Percentiles rank a stretch among this genome's conserved stretches.
These are phyloP conservation scores for Ariolimax columbianus DNA, from an alignment of 2,888 invertebrate genomes.

Conservation along the genomic window DNA sequence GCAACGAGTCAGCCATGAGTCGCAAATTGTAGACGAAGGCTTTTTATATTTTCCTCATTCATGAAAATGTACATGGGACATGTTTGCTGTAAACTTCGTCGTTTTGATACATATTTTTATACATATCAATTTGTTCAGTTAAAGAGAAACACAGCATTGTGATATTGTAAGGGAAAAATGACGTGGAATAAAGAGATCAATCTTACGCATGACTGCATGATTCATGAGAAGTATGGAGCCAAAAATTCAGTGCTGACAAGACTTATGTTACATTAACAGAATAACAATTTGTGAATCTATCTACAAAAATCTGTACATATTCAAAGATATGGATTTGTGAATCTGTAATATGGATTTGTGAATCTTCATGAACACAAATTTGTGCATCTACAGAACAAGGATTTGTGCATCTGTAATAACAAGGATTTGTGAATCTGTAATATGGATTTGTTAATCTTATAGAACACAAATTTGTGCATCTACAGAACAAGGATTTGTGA, in stretches of 20 bases:
- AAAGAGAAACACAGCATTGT: background rate
- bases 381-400: background rate
- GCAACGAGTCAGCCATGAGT: slow-evolving; percentile 15
- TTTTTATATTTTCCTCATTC: slow-evolving; percentile 39
- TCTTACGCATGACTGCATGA: slow-evolving; percentile 7
- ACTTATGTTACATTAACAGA: background rate
- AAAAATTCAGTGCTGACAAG: background rate
- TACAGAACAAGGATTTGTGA: background rate
- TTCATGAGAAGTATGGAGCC: background rate
- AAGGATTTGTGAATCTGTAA: background rate
- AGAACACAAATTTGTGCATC: background rate
- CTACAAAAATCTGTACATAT: too few species aligned
- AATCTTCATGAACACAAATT: background rate
- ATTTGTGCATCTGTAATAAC: background rate
- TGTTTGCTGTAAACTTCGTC: background rate
- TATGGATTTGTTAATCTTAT: too few species aligned
- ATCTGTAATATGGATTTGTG: background rate
- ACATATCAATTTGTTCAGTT: slow-evolving; percentile 26
- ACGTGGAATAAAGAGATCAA: background rate
- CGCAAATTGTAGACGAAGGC: slow-evolving; percentile 25
- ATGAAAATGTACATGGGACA: background rate
- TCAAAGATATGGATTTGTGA: too few species aligned
- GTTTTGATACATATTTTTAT: slow-evolving; percentile 7
- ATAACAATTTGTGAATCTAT: background rate
- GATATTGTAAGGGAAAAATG: slow-evolving; percentile 15